Conservation (phyloP, 2,113 vertebrate genomes). For the Nesospiza acunhae region DNA sequence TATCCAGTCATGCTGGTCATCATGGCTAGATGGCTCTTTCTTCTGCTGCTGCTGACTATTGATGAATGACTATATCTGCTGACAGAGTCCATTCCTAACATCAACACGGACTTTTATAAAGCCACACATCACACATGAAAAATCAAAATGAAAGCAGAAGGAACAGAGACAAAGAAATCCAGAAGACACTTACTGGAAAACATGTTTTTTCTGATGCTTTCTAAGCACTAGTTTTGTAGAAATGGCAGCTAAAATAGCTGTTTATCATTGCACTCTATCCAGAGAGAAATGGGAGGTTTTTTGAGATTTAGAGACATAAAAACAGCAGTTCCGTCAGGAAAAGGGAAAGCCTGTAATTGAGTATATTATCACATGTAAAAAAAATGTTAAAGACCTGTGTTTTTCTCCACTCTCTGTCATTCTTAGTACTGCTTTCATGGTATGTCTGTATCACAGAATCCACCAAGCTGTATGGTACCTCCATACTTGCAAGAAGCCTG, state of each 20-base stretch:
- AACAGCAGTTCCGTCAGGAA: constrained; percentile 8
- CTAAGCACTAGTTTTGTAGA: background rate
- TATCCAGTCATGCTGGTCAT: background rate
- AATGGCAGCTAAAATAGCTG: background rate
- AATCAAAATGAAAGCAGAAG: background rate
- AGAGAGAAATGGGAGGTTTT: background rate
- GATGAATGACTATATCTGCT: background rate
- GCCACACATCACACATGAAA: background rate
- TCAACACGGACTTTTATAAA: background rate
- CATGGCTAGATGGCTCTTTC: background rate
- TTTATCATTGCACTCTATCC: background rate
- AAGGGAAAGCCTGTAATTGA: background rate
- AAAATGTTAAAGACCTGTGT: background rate
- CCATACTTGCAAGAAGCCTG: background rate
- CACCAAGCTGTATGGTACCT: background rate
- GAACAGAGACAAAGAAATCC: background rate
- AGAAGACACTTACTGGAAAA: background rate
- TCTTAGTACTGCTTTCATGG: background rate
- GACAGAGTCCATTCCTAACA: background rate
- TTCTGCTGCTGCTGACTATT: background rate
- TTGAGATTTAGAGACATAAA: constrained; percentile 12
- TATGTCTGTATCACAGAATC: background rate
- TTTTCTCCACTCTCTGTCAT: background rate
- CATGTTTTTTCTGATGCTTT: background rate
- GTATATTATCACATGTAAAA: background rate